Percentiles rank a stretch among this genome's conserved stretches.
phyloP scores from a whole-genome alignment of 2,113 vertebrate species.

The Heterotilapia buettikoferi region DNA sequence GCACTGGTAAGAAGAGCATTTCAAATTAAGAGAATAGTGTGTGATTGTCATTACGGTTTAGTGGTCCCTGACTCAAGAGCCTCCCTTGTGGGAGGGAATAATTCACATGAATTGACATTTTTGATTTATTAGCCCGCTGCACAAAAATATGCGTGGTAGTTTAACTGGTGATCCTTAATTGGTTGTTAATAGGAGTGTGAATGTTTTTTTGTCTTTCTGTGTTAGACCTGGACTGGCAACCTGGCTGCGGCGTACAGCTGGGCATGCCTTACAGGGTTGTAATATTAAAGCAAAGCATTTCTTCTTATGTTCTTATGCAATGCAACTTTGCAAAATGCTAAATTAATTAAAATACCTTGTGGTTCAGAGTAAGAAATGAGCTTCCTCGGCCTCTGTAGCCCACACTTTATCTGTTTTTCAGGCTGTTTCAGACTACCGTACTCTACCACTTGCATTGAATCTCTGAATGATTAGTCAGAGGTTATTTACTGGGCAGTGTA shows the following conservation, averaged over 20 bases:
- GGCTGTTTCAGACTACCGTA: fast-evolving
- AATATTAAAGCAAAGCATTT: neutral
- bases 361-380: neutral
- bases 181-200: neutral
- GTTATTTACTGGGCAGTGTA: neutral
- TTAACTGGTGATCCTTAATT: neutral
- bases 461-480: neutral
- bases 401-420: neutral
- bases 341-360: neutral
- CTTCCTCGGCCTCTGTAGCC: neutral
- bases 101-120: neutral
- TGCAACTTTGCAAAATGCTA: neutral
- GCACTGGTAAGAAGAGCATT: neutral
- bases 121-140: neutral
- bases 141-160: neutral
- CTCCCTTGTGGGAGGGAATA: neutral
- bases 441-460: neutral
- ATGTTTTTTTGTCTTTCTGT: neutral
- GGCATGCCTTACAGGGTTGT: neutral
- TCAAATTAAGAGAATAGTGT: neutral
- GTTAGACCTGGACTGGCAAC: neutral
- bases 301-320: neutral
- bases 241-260: neutral
- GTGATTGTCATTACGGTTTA: neutral
- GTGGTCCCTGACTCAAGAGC: neutral